A percentile compares a stretch with the other conserved stretches of the same genome.
phyloP scores from a whole-genome alignment of 1,140 invertebrate genomes.

The Teleogryllus occipitalis region DNA sequence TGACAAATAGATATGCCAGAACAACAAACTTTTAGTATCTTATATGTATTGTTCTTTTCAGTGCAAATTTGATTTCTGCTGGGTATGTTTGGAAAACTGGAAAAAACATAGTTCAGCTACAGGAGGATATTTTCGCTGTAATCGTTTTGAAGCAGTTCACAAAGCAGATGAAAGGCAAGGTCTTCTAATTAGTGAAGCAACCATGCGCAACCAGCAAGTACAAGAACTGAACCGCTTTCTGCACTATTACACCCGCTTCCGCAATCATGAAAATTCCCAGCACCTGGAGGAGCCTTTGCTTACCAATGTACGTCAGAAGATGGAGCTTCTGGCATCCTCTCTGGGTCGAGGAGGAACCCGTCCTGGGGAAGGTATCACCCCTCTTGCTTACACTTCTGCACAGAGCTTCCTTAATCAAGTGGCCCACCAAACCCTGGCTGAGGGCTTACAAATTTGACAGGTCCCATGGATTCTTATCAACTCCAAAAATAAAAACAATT shows the following conservation, averaged over 20 bases:
- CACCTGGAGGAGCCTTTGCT: conserved; percentile 54
- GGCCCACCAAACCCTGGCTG: no score
- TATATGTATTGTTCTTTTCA: conserved; percentile 33
- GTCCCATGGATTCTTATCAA: no score
- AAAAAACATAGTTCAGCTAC: conserved; percentile 64
- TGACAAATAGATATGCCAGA: neutral
- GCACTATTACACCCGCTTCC: conserved; percentile 57
- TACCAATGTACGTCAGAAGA: conserved; percentile 51
- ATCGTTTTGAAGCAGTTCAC: conserved; percentile 56
- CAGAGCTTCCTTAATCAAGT: neutral
- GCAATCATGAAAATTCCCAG: conserved; percentile 57
- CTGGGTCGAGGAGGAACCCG: conserved; percentile 27
- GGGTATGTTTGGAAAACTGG: conserved; percentile 68
- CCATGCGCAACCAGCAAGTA: conserved; percentile 47
- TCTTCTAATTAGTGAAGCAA: conserved; percentile 47
- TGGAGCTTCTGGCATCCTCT: conserved; percentile 47
- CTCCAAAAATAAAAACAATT: no score
- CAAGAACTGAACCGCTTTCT: conserved; percentile 57
- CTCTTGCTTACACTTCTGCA: neutral
- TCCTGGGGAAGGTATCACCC: neutral
- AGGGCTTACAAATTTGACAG: no score
- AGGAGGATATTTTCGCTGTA: conserved; percentile 66
- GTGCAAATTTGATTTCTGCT: conserved; percentile 70
- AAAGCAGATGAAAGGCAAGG: conserved; percentile 57
- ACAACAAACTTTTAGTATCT: neutral